Base-by-base conservation (phyloP, 37 sponge, comb jelly and placozoan species). In the Hexactinellida sp. region DNA sequence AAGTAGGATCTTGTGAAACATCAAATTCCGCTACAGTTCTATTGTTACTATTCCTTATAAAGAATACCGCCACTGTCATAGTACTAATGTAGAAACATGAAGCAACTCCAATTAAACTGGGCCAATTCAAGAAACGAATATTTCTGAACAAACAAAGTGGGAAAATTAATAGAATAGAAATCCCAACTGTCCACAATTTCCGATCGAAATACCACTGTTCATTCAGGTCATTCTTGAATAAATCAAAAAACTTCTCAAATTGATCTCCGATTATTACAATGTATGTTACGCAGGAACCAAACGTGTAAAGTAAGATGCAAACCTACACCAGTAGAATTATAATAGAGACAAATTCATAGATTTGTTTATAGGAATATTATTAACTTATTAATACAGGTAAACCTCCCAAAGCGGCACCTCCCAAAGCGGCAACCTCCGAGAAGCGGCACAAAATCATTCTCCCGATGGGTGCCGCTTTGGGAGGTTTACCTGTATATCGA, bases 261-360 rank as follows among this genome's bases (percentile, higher is more conserved):
- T 94, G 95, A 54, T 92, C 93, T 32, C 91, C 95, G 24, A 94
- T 89, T 37, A 94, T 84, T 13, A 88, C 91, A 19, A 92, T 55
- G 82, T 82, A 94, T 30, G 92, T 71, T 24, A 92, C 89, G 89
- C 88, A 86, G 35, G 90, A 39, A 7, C 92, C 91, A 54, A 94
- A 91, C 38, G 90, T 87, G 85, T 90, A 92, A 25, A 88, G 9
- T 24, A 88, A 24, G 19, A 94, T 83, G 37, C 89, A 84, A 0
- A 90, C 37, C 24, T 92, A 91, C 16, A 88, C 3, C 9, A 85
- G n/a, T 3, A 3, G 28, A 83, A 7, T 36, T 52, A 25, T 19
- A 16, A 47, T 47, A 19, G 52, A 16, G 16, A 47, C 16, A 9
- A 47, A 19, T 19, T 47, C 52, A 47, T 16, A 47, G 13, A 47